Base-by-base conservation (phyloP, 2,113 vertebrate species). In the Notarius quadriscutis region DNA sequence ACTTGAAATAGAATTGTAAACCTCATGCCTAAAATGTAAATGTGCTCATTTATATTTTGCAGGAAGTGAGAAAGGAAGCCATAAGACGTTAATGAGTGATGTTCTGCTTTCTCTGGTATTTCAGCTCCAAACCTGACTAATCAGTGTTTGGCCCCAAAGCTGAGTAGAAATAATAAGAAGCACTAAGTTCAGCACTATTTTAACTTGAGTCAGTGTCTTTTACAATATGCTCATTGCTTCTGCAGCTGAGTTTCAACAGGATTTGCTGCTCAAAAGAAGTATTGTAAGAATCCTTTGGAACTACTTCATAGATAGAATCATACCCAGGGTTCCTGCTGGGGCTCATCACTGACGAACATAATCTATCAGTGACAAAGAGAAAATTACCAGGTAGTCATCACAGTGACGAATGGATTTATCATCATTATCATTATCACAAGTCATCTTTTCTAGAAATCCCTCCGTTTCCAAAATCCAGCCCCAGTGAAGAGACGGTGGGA, bases 181-280 rank as follows among this genome's bases (percentile, higher is more conserved):
- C 58, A 15, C 72, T 17, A 74, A 81, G 63, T 84, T 74, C 27
- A 53, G 17, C 27, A 8, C 72, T 48, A 30, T 25, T 18, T 84
- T 60, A 77, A 65, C 10, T 50, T 14, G 53, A 81, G 50, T 78
- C 74, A 77, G 50, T 77, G 48, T n/a, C 74, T 78, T 78, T 53
- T 53, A 53, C 50, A 78, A 75, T n/a, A 58, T 15, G 41, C 48
- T 78, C 27, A 48, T 87, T 81, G 88, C 74, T 89, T 84, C 67
- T 85, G 20, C 8, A 14, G 62, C 53, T 82, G 55, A 57, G 50
- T n/a, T 63, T 57, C 55, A 25, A 79, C 11, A 81, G 75, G 87
- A 84, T 88, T 41, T 48, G 50, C 57, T 62, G 30, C 55, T 81
- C 58, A 20, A 48, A 62, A 41, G 27, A 55, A 8, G 14, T 58